Evolutionary conservation across 2,113 vertebrate species (phyloP).

Genomic region (Coreoperca whiteheadi): DNA sequence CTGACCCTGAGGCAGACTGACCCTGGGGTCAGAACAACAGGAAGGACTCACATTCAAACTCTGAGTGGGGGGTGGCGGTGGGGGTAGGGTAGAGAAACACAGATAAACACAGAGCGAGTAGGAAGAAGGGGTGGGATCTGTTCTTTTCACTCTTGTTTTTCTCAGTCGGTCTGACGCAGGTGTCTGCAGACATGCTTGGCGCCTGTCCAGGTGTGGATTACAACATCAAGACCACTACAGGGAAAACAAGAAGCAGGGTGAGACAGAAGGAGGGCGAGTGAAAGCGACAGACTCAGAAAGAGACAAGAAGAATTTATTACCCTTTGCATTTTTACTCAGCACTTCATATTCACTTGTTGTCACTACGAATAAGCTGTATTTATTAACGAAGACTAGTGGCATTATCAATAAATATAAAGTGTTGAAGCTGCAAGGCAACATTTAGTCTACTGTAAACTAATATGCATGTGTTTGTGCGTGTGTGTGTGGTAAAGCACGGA

Average conservation of each 20-base stretch:
- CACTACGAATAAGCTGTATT: not conserved
- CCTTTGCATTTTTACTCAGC: not conserved
- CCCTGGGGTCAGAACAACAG: conserved; percentile 77
- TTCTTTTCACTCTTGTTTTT: conserved; percentile 71
- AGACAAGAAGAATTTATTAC: not conserved
- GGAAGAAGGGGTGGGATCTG: conserved; percentile 43
- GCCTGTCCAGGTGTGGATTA: conserved; percentile 72
- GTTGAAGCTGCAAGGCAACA: conserved; percentile 11
- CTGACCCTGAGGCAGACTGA: conserved; percentile 66
- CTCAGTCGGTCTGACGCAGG: conserved; percentile 66
- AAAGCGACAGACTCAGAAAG: conserved; percentile 3
- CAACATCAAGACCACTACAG: conserved; percentile 52
- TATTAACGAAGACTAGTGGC: not conserved
- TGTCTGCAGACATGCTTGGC: conserved; percentile 69
- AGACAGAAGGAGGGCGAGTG: not conserved
- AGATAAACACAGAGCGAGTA: conserved; percentile 29
- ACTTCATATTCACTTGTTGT: not conserved
- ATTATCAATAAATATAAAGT: not conserved
- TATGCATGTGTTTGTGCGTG: not conserved
- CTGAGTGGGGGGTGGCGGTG: conserved; percentile 8
- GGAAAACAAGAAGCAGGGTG: conserved; percentile 50
- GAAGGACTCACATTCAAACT: conserved; percentile 76
- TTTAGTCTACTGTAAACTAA: not conserved
- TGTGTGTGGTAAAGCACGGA: not conserved
- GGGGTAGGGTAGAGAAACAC: conserved; percentile 8